Evolutionary conservation across 2,113 vertebrate species (phyloP).

Genomic region (Balaeniceps rex): DNA sequence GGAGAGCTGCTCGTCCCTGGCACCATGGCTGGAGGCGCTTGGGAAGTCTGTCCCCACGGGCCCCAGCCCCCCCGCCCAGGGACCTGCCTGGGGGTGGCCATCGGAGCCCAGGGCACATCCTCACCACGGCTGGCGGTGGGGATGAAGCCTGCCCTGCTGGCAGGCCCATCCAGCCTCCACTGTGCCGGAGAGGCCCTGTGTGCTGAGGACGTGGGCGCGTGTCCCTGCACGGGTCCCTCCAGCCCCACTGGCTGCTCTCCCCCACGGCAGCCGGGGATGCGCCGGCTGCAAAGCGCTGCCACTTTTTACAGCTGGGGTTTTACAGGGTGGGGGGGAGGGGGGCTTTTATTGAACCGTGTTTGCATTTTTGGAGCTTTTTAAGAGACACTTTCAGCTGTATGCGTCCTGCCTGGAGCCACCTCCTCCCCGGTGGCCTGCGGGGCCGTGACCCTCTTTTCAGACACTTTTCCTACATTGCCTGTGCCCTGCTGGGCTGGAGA

Average conservation of each 20-base stretch:
- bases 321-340: slow-evolving; percentile 14
- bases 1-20: neutral
- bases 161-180: neutral
- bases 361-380: slow-evolving; percentile 58
- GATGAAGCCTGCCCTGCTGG: neutral
- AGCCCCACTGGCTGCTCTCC: neutral
- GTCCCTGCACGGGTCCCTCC: neutral
- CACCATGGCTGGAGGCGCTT: accelerated
- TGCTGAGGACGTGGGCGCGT: accelerated
- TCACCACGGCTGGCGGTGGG: accelerated
- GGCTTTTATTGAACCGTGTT: slow-evolving; percentile 41
- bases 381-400: neutral
- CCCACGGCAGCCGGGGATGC: accelerated
- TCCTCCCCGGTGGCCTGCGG: neutral
- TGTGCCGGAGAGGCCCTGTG: accelerated
- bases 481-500: neutral
- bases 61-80: neutral
- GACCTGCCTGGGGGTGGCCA: neutral
- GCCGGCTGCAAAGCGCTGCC: neutral
- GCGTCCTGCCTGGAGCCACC: neutral
- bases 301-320: slow-evolving; percentile 53
- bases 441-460: neutral
- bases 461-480: neutral
- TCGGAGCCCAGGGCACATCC: neutral
- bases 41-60: neutral